Percentiles rank a stretch among this genome's conserved stretches.
phyloP scores from a whole-genome alignment of 1,140 invertebrate species.

The Ridgeia piscesae region DNA sequence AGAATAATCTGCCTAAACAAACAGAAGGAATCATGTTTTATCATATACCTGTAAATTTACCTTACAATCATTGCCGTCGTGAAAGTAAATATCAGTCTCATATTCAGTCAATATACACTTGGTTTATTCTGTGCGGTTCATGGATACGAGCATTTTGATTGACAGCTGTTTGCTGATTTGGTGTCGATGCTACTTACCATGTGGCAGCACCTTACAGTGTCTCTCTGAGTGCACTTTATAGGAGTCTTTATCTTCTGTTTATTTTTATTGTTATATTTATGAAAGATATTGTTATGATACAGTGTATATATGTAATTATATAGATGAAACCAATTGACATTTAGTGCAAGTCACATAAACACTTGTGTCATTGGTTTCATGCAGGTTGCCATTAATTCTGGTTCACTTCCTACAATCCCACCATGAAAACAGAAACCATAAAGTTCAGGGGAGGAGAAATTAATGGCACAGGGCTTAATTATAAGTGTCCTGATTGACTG shows the following conservation, averaged over 20 bases:
- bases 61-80: not conserved
- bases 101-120: not conserved
- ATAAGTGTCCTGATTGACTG: not conserved
- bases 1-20: not conserved
- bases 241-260: not conserved
- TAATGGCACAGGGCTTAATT: not conserved
- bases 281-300: not conserved
- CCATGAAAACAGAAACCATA: not conserved
- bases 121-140: not conserved
- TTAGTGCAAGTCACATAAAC: not conserved
- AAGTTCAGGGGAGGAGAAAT: not conserved
- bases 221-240: not conserved
- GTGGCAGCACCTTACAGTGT: not conserved
- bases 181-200: not conserved
- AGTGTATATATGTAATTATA: not conserved
- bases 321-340: not conserved
- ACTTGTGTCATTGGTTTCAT: not conserved
- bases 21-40: not conserved
- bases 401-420: not conserved
- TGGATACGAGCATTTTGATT: too few relatives aligned
- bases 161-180: not conserved
- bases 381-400: not conserved
- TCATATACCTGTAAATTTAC: not conserved
- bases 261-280: not conserved
- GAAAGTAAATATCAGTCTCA: not conserved